phyloP scores from a whole-genome alignment of 2,888 invertebrate genomes.

The Conops quadrifasciatus region DNA sequence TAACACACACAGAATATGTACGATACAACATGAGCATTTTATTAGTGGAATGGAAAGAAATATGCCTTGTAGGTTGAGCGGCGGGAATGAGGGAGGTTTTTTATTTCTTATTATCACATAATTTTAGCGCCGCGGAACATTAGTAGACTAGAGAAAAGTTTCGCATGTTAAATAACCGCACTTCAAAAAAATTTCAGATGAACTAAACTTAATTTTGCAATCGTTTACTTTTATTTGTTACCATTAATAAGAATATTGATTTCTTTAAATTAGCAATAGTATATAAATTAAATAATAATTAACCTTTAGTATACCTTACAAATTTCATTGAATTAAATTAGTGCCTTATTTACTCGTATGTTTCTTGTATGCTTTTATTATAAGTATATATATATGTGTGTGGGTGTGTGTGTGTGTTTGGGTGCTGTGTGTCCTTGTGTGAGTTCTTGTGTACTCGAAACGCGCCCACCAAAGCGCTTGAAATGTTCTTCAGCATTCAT shows the following conservation, averaged over 20 bases:
- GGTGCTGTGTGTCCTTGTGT: slow-evolving; percentile 12
- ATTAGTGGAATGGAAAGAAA: too few relatives aligned
- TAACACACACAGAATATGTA: too few relatives aligned
- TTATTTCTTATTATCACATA: too few relatives aligned
- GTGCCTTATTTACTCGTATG: slow-evolving; percentile 42
- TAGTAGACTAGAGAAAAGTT: too few relatives aligned
- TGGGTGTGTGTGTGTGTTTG: slow-evolving; percentile 32
- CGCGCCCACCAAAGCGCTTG: slow-evolving; percentile 28
- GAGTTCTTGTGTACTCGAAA: background rate
- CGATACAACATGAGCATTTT: too few relatives aligned
- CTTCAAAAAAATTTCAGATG: too few relatives aligned
- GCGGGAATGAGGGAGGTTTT: too few relatives aligned
- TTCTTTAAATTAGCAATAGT: slow-evolving; percentile 41
- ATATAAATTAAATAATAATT: slow-evolving; percentile 48
- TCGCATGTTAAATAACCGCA: too few relatives aligned
- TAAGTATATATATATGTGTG: slow-evolving; percentile 39
- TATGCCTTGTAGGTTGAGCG: too few relatives aligned
- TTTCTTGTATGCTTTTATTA: slow-evolving; percentile 5
- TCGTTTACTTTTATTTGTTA: slow-evolving; percentile 40
- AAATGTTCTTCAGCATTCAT: too few relatives aligned
- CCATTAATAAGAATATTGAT: slow-evolving; percentile 44
- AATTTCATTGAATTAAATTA: slow-evolving; percentile 41
- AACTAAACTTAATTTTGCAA: slow-evolving; percentile 32
- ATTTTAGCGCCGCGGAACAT: too few relatives aligned
- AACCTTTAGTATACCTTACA: slow-evolving; percentile 45